Conservation (phyloP, 2,797 vertebrate species). For the Tachyglossus aculeatus region DNA sequence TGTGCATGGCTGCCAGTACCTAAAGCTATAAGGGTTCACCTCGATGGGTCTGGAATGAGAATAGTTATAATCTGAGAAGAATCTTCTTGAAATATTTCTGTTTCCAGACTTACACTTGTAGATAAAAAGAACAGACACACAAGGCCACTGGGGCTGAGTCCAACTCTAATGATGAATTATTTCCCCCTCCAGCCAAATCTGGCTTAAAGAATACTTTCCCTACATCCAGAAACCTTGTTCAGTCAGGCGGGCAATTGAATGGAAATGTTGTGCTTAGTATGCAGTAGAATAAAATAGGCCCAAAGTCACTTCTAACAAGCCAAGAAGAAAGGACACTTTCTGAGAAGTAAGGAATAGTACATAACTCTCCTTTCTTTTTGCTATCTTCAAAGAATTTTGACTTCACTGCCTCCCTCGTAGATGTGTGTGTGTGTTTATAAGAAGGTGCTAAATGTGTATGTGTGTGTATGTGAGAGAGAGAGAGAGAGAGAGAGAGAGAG, state of each 20-base stretch:
- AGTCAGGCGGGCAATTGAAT: slow-evolving; percentile 36
- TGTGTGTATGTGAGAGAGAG: too few relatives aligned
- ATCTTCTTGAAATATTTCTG: slow-evolving; percentile 39
- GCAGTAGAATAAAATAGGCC: slow-evolving; percentile 33
- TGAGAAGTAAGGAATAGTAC: too few relatives aligned
- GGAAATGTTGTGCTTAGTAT: slow-evolving; percentile 46
- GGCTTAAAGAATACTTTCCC: slow-evolving; percentile 48
- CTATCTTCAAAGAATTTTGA: slow-evolving; percentile 37
- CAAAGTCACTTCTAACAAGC: too few relatives aligned
- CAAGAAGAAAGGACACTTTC: too few relatives aligned
- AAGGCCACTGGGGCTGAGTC: slow-evolving; percentile 31
- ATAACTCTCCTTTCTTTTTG: too few relatives aligned
- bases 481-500: too few relatives aligned
- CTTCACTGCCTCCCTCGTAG: too few relatives aligned
- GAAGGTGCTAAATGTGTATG: too few relatives aligned
- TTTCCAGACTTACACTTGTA: slow-evolving; percentile 32
- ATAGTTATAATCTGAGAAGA: slow-evolving; percentile 17
- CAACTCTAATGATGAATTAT: slow-evolving; percentile 62
- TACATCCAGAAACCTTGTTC: slow-evolving; percentile 26
- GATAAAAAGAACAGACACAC: slow-evolving; percentile 45
- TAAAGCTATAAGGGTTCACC: too few relatives aligned
- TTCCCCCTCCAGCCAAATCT: slow-evolving; percentile 57
- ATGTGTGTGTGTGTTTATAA: too few relatives aligned
- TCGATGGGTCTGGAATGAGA: neutral
- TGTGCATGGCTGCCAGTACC: too few relatives aligned